Evolutionary conservation across 2,113 vertebrate genomes (phyloP).

Genomic region (Apodemus sylvaticus): DNA sequence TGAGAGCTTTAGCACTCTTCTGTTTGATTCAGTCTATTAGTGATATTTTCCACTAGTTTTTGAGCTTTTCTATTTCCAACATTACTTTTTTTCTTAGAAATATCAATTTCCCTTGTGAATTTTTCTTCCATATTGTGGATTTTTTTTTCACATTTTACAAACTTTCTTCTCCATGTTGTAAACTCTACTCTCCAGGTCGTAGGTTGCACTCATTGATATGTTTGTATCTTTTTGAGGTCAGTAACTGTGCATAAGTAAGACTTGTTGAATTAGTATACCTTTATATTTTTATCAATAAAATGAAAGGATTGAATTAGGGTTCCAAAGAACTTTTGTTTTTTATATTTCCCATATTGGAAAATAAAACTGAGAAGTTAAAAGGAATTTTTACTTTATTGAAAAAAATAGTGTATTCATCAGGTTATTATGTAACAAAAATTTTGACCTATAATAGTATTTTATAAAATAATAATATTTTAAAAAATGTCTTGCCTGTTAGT

Average conservation of each 20-base stretch:
- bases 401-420: background rate
- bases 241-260: background rate
- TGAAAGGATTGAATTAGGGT: background rate
- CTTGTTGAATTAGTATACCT: background rate
- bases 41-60: background rate
- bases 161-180: background rate
- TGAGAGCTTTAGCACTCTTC: background rate
- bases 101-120: background rate
- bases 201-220: background rate
- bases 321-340: background rate
- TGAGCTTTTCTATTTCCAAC: background rate
- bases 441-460: constrained; percentile 30
- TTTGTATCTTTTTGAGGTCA: background rate
- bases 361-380: background rate
- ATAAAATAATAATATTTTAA: background rate
- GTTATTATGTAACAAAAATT: background rate
- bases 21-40: background rate
- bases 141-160: background rate
- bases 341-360: background rate
- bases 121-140: background rate
- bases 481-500: background rate
- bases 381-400: background rate
- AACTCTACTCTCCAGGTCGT: background rate
- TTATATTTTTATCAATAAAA: background rate
- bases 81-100: background rate